Conservation (phyloP, 2,888 invertebrate genomes). For the Drosophila kokeensis region DNA sequence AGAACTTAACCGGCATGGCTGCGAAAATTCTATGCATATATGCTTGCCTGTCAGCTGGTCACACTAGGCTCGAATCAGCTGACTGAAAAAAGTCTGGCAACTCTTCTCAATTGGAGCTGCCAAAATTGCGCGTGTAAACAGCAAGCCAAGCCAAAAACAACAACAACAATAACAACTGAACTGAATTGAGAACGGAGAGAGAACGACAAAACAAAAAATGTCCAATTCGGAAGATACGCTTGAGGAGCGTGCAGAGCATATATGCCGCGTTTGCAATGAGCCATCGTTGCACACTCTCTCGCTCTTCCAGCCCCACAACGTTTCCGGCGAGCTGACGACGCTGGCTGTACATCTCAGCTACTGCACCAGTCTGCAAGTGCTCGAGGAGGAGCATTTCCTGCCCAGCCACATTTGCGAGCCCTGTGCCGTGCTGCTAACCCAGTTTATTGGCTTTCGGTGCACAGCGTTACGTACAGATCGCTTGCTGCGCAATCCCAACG, state of each 20-base stretch:
- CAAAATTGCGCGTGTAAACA: conserved; percentile 30
- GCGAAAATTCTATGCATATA: conserved; percentile 38
- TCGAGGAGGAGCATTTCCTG: conserved; percentile 70
- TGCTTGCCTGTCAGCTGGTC: conserved; percentile 18
- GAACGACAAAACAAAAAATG: conserved; percentile 22
- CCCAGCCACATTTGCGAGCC: conserved; percentile 76
- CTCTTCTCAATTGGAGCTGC: conserved; percentile 8
- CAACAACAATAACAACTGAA: neutral
- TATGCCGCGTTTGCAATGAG: conserved; percentile 81
- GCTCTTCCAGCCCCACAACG: conserved; percentile 70
- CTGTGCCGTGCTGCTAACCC: conserved; percentile 71
- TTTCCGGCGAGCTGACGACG: conserved; percentile 81
- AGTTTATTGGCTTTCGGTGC: conserved; percentile 75
- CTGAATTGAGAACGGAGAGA: neutral
- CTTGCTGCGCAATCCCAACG: conserved; percentile 65
- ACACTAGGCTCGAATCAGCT: conserved; percentile 52
- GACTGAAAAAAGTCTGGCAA: conserved; percentile 38
- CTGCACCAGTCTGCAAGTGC: conserved; percentile 66
- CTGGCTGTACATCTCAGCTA: conserved; percentile 76
- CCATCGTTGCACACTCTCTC: conserved; percentile 68
- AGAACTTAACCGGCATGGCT: conserved; percentile 51
- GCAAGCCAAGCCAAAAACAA: conserved; percentile 2
- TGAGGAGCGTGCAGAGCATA: conserved; percentile 38
- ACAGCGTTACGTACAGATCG: conserved; percentile 74
- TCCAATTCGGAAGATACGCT: conserved; percentile 19